Percentiles rank a stretch among this genome's conserved stretches.
These are phyloP conservation scores for Drosophila percnosoma DNA, from an alignment of 2,888 invertebrate species.

Conservation along the genomic window DNA sequence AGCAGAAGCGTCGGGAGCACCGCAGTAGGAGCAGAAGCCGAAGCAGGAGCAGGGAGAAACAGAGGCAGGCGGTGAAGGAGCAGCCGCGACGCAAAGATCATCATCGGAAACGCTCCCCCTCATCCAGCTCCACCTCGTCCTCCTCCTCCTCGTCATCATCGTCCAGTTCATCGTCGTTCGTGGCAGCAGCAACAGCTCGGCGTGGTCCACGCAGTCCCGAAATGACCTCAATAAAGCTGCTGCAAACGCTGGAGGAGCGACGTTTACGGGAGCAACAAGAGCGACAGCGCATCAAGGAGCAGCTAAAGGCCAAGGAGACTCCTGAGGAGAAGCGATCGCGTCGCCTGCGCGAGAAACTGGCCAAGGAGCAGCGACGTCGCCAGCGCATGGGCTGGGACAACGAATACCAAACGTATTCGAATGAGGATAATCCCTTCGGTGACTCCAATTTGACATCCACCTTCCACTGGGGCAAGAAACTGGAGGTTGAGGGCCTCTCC, in stretches of 20 bases:
- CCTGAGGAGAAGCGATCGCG: constrained; percentile 96
- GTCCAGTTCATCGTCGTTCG: constrained; percentile 4
- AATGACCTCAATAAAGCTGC: constrained; percentile 86
- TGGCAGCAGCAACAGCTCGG: neutral
- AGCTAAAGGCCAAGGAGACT: constrained; percentile 95
- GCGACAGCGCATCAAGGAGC: constrained; percentile 89
- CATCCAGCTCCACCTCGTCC: constrained; percentile 29
- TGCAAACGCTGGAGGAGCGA: constrained; percentile 91
- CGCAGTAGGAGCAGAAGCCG: constrained; percentile 26
- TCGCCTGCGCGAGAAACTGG: constrained; percentile 95
- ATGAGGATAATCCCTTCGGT: constrained; percentile 99
- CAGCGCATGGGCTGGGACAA: constrained; percentile 99
- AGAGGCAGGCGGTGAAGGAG: neutral
- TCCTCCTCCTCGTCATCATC: constrained; percentile 28
- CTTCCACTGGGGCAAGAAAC: constrained; percentile 98
- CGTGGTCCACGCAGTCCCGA: constrained; percentile 29
- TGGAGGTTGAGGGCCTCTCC: constrained; percentile 95
- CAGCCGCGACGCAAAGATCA: constrained; percentile 25
- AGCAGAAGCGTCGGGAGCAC: constrained; percentile 21
- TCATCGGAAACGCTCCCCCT: constrained; percentile 27
- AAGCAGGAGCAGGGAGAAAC: constrained; percentile 17
- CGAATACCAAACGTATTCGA: constrained; percentile 98
- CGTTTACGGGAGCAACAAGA: constrained; percentile 88
- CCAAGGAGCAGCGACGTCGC: constrained; percentile 93
- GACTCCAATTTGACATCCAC: constrained; percentile 97